Base-by-base conservation (phyloP, 64 coral and sea anemone species). In the Stichodactyla mertensii region DNA sequence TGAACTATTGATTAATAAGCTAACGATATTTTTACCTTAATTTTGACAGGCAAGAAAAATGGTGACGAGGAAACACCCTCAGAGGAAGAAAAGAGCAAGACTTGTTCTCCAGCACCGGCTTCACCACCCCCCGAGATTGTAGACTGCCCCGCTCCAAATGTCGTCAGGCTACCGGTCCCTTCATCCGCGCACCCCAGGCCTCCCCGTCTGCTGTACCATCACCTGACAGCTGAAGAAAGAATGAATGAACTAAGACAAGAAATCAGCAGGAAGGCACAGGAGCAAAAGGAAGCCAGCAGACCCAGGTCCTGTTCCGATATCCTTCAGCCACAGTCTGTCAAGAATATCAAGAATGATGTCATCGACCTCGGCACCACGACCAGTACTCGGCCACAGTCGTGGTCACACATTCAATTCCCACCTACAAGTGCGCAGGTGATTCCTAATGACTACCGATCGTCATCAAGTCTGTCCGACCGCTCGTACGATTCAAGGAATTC, bases 341-440 rank as follows among this genome's bases (percentile, higher is more conserved):
- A 82, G 8, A 52, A 26, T 54, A 64, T 52, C 15, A 45, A 26
- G 71, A 88, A 24, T 59, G 82, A 55, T 88, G 57, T 2, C 45
- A 51, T 62, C 51, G 61, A 51, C 51, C 64, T 26, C 31, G 16
- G 24, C 55, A 66, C 45, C 55, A 64, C 19, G 84, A 23, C 16
- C 24, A 77, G 14, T 61, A 84, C 61, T 54, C 74, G 80, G 54
- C 81, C 70, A 67, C 81, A 24, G 62, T 23, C 74, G 6, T 83
- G n/a, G 61, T 31, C 64, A 84, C 64, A 56, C 82, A 59, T n/a
- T 19, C 54, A 13, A 81, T 84, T 67, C 88, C 88, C 82, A 55
- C 4, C 64, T 61, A 84, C 82, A 70, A 66, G 2, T 31, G 62
- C 24, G 62, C 60, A 55, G 66, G 88, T 2, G 10, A 81, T 11